Base-by-base conservation (phyloP, 2,113 vertebrate species). In the Hassar affinis region DNA sequence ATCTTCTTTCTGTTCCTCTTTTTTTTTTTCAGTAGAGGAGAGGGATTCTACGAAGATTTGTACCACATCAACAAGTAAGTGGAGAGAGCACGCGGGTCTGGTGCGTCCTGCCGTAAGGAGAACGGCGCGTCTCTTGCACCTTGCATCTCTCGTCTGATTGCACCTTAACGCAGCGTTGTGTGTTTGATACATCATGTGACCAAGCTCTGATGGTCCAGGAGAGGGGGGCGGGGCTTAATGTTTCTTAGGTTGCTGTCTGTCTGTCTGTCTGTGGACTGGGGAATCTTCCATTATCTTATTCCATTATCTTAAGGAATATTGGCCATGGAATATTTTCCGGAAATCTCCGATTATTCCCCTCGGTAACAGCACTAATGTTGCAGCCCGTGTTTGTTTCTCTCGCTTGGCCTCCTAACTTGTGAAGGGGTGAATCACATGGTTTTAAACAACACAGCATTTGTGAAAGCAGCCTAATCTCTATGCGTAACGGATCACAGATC, bases 41-140 rank as follows among this genome's bases (percentile, higher is more conserved):
- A 93, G 88, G 80, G 85, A 82, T 94, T 84, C 90, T 93, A 88
- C 93, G 94, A 92, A 71, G 93, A 93, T 52, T 82, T 93, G 68
- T 93, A 91, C 90, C 90, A 88, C 33, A 89, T 88, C 78, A 76
- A 87, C 89, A 95, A 95, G 94, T 95, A 95, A 94, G 94, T 88
- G 87, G 45, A 79, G 59, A 51, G 76, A 90, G 89, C 91, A 88
- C 87, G 91, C 30, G n/a, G 79, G 18, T 69, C 84, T 84, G 72
- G 54, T 49, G 56, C 42, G 12, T 20, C 74, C 18, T 51, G 42
- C 56, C 49, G 49, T 42, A 86, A 9, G 6, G 71, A 64, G 85
- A 56, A 54, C 25, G 3, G 8, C 33, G 56, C 18, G 17, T 15
- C 27, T 18, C 56, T 56, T 12, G 64, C n/a, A n/a, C n/a, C n/a